These are phyloP conservation scores for Pipistrellus kuhlii DNA, from an alignment of 2,797 vertebrate genomes.

Conservation along the genomic window DNA sequence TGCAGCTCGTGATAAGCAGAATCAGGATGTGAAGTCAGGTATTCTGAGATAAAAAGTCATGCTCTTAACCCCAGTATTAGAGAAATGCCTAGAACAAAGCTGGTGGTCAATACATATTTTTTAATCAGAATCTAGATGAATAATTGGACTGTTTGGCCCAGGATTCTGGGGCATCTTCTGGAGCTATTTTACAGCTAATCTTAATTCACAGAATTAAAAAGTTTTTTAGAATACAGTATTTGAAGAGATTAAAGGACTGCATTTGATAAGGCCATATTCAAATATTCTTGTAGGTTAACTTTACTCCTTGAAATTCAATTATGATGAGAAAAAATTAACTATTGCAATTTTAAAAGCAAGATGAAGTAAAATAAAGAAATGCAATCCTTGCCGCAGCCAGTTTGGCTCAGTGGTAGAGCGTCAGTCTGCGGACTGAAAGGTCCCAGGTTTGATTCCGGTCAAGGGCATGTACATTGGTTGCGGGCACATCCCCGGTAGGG, in stretches of 20 bases:
- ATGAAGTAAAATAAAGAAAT: constrained; percentile 9
- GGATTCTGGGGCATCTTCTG: not conserved
- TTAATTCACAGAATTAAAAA: not conserved
- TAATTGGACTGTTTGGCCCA: not conserved
- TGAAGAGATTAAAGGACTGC: not conserved
- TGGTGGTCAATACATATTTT: not conserved
- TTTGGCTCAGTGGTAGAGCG: too few species aligned
- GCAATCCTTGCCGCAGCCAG: not conserved
- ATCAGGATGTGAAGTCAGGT: not conserved
- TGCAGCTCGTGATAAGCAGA: not conserved
- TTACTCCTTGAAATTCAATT: not conserved
- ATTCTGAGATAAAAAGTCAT: not conserved
- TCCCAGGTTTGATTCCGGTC: too few species aligned
- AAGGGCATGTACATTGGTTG: too few species aligned
- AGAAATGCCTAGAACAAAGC: not conserved
- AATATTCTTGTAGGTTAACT: not conserved
- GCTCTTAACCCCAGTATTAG: not conserved
- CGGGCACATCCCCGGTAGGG: too few species aligned
- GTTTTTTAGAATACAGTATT: not conserved
- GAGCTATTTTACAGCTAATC: not conserved
- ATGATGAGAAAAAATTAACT: not conserved
- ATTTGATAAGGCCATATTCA: not conserved
- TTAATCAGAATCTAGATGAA: not conserved
- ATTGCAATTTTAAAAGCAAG: constrained; percentile 17
- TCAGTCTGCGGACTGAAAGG: too few species aligned